Evolutionary conservation across 2,797 vertebrate species (phyloP), one percentile per base, ranked within the genome.

Genomic region (Alexandromys oeconomus): DNA sequence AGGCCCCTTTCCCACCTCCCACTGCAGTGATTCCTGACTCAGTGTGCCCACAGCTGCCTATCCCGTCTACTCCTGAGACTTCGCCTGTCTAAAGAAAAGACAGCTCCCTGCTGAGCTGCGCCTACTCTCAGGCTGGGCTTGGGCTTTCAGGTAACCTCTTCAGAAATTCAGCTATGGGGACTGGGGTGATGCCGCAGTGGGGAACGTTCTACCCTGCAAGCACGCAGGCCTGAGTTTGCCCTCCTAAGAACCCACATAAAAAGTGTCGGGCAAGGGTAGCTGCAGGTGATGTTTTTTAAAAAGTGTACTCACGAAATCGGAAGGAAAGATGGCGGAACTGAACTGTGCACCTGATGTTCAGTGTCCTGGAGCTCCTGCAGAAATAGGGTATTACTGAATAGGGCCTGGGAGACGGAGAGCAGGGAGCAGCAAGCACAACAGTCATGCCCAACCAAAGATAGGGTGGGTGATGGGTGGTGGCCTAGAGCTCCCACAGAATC

Each of bases 81-180:
- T n/a, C 54, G 54, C 11, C 23, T 6, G 15, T 29, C 54, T 25
- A 57, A 90, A 93, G 12, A 81, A 43, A 94, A 67, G 10, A 12
- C 2, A 69, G 15, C 67, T 88, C 31, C 5, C 25, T 37, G n/a
- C 73, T 6, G 73, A 90, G 51, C 57, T 63, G 54, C 15, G 43
- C 6, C 9, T 17, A 21, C 43, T 37, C 48, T 79, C 57, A 73
- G 69, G 65, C 4, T 4, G 51, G n/a, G 34, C 84, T 89, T 82
- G 67, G 87, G 46, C 34, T 57, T 85, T 88, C 88, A 86, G 43
- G 71, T 67, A 9, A 6, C 31, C 23, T 80, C 79, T 86, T 90
- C 43, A 12, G 40, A 65, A 29, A 80, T 57, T 40, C 57, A 74
- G 0, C 40, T 88, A 4, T 7, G 8, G n/a, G 34, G 6, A 51